Conservation (phyloP, 2,797 vertebrate species). For the Danio jaintianensis region DNA sequence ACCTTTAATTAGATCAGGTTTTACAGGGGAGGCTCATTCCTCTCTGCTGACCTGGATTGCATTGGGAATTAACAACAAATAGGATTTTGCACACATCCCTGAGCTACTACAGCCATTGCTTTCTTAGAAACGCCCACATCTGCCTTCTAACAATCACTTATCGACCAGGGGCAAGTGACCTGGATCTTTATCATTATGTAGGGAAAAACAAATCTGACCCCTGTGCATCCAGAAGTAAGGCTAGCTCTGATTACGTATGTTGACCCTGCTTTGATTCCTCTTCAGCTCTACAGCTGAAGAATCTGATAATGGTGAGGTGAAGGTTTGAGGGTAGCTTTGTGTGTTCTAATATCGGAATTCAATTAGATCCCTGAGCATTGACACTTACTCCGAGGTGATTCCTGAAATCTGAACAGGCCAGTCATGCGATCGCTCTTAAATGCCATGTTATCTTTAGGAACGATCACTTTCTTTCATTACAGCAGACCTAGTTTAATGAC, state of each 20-base stretch:
- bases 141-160: conserved; percentile 69
- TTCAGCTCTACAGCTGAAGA: conserved; percentile 59
- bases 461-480: conserved; percentile 33
- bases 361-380: conserved; percentile 80
- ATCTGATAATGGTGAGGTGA: conserved; percentile 47
- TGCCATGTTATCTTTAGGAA: conserved; percentile 50
- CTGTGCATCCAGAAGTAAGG: conserved; percentile 35
- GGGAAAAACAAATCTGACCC: conserved; percentile 66
- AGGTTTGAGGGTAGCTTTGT: conserved; percentile 72
- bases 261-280: conserved; percentile 61
- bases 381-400: conserved; percentile 82
- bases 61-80: conserved; percentile 72
- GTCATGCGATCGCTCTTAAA: conserved; percentile 48
- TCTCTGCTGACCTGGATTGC: conserved; percentile 79
- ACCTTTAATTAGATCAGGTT: conserved; percentile 81
- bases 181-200: conserved; percentile 46
- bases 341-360: conserved; percentile 85
- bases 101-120: not conserved
- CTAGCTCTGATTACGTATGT: conserved; percentile 64
- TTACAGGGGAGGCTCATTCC: conserved; percentile 78
- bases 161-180: conserved; percentile 68
- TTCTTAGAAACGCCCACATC: conserved; percentile 4
- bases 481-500: conserved; percentile 34
- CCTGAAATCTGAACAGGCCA: conserved; percentile 67
- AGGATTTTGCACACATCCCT: conserved; percentile 46